These are phyloP conservation scores for Nycticryphes semicollaris DNA, from an alignment of 2,113 vertebrate species.

Conservation along the genomic window DNA sequence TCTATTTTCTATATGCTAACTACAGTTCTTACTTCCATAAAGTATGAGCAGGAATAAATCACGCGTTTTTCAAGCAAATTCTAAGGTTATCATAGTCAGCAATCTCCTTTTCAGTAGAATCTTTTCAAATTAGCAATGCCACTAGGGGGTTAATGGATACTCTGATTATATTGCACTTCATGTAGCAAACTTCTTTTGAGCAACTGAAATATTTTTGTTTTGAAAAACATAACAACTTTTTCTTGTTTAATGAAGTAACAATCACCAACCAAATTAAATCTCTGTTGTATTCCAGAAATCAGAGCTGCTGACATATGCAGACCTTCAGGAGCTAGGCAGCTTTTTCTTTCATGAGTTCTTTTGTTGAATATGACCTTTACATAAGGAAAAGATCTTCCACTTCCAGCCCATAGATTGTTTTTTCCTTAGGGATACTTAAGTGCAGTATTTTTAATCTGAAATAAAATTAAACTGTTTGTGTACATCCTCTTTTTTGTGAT, in stretches of 20 bases:
- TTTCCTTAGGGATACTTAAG: background rate
- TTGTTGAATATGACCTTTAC: background rate
- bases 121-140: slow-evolving; percentile 5
- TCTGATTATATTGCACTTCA: background rate
- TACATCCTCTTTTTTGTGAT: background rate
- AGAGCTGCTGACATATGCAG: background rate
- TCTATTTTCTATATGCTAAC: background rate
- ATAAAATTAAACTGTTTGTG: background rate
- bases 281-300: background rate
- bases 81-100: background rate
- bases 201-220: background rate
- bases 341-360: background rate
- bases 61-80: background rate
- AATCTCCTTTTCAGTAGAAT: background rate
- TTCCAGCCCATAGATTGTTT: background rate
- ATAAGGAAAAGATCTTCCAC: background rate
- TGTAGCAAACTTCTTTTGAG: background rate
- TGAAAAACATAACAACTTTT: background rate
- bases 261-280: background rate
- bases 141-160: background rate
- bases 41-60: background rate
- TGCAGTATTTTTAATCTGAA: background rate
- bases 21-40: background rate
- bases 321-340: background rate
- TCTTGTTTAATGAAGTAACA: background rate